Conservation (phyloP, 2,113 vertebrate species). For the Furnarius figulus region DNA sequence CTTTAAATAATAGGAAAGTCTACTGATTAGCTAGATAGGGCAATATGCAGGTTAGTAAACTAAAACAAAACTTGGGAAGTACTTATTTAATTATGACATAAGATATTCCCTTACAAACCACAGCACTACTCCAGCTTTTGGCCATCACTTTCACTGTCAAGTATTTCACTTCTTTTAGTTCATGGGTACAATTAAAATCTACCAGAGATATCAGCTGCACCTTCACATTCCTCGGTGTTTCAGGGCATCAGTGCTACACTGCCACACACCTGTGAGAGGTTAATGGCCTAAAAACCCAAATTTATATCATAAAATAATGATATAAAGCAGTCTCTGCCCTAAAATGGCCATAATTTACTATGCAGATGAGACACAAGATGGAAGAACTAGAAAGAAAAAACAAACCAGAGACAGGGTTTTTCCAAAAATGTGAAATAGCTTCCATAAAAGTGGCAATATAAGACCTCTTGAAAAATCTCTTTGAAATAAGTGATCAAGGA, state of each 20-base stretch:
- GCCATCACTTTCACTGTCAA: neutral
- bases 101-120: neutral
- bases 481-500: neutral
- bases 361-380: accelerated
- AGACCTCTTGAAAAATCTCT: neutral
- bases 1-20: neutral
- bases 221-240: neutral
- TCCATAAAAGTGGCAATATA: neutral
- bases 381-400: neutral
- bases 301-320: neutral
- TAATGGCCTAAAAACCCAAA: neutral
- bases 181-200: neutral
- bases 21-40: neutral
- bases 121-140: neutral
- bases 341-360: neutral
- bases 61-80: neutral
- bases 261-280: neutral
- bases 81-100: neutral
- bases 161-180: neutral
- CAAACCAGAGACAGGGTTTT: accelerated
- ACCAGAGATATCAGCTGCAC: neutral
- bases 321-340: neutral
- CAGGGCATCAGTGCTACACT: neutral
- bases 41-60: neutral
- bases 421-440: neutral